Conservation (phyloP, 2,888 invertebrate species). For the Eremobia ochroleuca region DNA sequence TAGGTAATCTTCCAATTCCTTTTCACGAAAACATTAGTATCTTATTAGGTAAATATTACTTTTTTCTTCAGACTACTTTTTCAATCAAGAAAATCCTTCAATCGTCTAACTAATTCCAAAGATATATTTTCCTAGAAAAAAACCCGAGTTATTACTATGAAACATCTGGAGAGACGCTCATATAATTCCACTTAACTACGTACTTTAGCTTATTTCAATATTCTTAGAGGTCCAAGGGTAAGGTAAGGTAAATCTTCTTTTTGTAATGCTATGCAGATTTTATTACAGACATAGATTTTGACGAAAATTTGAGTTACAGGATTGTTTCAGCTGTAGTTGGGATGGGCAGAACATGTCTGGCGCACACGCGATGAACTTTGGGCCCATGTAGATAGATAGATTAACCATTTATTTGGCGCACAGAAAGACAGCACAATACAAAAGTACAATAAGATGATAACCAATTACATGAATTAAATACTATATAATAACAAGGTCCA, state of each 20-base stretch:
- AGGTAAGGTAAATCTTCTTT: conserved; percentile 28
- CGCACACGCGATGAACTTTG: background rate
- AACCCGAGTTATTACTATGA: conserved; percentile 6
- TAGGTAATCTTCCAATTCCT: no score
- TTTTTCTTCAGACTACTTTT: conserved; percentile 6
- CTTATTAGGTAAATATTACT: background rate
- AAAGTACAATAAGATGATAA: no score
- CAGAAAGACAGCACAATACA: no score
- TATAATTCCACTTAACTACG: conserved; percentile 42
- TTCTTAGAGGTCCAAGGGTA: conserved; percentile 34
- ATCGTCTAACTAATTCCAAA: conserved; percentile 12
- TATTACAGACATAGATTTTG: background rate
- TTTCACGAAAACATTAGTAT: background rate
- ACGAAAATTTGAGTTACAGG: background rate
- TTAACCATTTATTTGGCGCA: no score
- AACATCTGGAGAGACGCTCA: conserved; percentile 19
- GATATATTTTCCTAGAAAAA: conserved; percentile 12
- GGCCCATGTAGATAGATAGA: no score
- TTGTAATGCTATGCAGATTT: conserved; percentile 19
- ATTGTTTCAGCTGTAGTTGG: background rate
- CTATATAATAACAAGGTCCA: no score
- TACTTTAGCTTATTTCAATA: conserved; percentile 42
- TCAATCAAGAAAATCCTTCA: conserved; percentile 2
- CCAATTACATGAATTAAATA: no score
- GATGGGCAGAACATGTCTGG: background rate